Percentiles rank a stretch among this genome's conserved stretches.
Evolutionary conservation across 2,888 invertebrate genomes (phyloP).

Genomic region (Suillia variegata): DNA sequence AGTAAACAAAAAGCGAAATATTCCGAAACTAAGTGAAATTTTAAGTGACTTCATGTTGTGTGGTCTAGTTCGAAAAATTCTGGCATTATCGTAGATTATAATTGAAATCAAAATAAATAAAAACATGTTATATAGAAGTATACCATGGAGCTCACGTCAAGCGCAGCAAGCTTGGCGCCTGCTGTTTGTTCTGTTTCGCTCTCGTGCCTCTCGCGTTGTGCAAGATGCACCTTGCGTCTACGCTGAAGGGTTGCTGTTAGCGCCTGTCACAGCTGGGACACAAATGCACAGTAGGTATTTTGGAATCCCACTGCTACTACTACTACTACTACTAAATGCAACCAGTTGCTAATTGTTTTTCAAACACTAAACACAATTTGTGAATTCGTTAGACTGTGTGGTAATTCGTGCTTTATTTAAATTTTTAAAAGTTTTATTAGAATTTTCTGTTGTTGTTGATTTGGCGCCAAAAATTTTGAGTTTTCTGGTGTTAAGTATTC

Average conservation of each 20-base stretch:
- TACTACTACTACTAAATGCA: neutral
- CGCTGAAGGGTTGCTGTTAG: constrained; percentile 18
- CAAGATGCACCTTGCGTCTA: constrained; percentile 21
- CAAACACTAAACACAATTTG: neutral
- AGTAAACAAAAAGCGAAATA: neutral
- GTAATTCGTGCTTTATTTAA: neutral
- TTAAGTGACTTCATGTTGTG: constrained; percentile 10
- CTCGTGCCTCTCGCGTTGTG: neutral
- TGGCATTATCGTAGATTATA: neutral
- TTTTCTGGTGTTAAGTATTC: neutral
- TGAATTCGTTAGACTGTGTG: neutral
- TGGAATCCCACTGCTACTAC: too few relatives aligned
- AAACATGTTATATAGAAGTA: neutral
- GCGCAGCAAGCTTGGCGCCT: constrained; percentile 16
- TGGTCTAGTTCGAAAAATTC: constrained; percentile 11
- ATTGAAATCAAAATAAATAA: constrained; percentile 2
- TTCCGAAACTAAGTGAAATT: neutral
- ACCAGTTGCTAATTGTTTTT: neutral
- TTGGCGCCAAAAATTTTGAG: neutral
- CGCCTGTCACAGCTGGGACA: neutral
- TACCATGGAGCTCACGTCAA: constrained; percentile 5
- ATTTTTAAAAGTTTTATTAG: too few relatives aligned
- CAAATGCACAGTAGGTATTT: too few relatives aligned
- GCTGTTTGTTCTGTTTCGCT: neutral
- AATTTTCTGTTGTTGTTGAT: neutral